Percentiles rank a stretch among this genome's conserved stretches.
phyloP scores from a whole-genome alignment of 2,113 vertebrate genomes.

The Paedocypris sp. region DNA sequence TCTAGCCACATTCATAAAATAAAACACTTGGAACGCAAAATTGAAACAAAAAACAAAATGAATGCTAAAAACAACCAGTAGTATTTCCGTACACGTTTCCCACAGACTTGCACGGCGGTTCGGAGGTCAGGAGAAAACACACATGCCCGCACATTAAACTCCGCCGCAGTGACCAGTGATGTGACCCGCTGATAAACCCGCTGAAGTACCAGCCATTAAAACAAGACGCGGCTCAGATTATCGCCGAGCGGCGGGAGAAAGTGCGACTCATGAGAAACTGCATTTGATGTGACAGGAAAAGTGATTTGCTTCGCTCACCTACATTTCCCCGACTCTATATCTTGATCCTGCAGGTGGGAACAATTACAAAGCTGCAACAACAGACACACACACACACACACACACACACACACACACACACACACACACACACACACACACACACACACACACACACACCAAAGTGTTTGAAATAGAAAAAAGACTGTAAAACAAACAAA shows the following conservation, averaged over 20 bases:
- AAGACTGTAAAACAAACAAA: too few species aligned
- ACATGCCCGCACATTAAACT: not conserved
- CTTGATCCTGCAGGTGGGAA: constrained; percentile 3
- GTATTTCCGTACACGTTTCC: not conserved
- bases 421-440: too few species aligned
- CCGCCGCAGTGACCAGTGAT: not conserved
- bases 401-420: too few species aligned
- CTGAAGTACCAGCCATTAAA: not conserved
- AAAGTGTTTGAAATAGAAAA: too few species aligned
- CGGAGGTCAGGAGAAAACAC: not conserved
- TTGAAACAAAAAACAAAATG: too few species aligned
- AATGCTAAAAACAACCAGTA: too few species aligned
- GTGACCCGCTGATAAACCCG: not conserved
- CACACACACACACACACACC: too few species aligned
- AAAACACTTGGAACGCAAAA: not conserved
- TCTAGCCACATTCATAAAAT: not conserved
- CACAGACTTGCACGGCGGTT: not conserved
- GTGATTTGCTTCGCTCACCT: not conserved
- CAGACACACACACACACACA: too few species aligned
- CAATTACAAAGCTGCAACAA: not conserved
- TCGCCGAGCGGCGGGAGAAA: not conserved
- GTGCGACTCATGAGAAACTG: not conserved
- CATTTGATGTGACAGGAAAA: constrained; percentile 14
- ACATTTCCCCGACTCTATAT: not conserved
- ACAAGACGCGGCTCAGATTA: not conserved